Evolutionary conservation across 2,797 vertebrate species (phyloP).

Genomic region (Onychomys torridus): DNA sequence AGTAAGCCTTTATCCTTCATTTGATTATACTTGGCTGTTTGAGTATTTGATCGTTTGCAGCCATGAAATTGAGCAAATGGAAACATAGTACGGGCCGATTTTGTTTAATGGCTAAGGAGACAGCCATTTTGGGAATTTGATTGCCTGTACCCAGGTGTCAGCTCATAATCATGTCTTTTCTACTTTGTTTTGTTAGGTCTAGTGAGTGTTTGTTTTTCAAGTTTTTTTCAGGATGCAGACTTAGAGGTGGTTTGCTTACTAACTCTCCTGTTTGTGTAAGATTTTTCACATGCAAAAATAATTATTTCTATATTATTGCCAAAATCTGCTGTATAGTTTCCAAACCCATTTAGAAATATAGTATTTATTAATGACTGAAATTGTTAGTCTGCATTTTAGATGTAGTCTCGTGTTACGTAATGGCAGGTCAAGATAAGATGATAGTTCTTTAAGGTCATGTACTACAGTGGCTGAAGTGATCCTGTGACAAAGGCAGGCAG

Average conservation of each 20-base stretch:
- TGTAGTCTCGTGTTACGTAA: conserved; percentile 4
- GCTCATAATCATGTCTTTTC: conserved; percentile 43
- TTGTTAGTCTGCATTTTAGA: conserved; percentile 24
- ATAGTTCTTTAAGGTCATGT: neutral
- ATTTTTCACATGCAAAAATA: conserved; percentile 43
- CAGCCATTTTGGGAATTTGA: neutral
- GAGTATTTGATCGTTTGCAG: conserved; percentile 59
- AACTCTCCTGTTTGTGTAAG: conserved; percentile 41
- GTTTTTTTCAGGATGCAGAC: neutral
- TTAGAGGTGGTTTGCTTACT: conserved; percentile 32
- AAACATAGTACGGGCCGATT: neutral
- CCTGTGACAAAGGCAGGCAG: neutral
- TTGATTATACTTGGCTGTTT: conserved; percentile 16
- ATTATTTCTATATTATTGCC: conserved; percentile 53
- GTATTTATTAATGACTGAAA: conserved; percentile 75
- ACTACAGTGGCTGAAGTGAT: neutral
- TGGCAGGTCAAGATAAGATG: neutral
- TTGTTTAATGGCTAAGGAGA: conserved; percentile 25
- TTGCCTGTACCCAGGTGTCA: neutral
- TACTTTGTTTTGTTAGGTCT: conserved; percentile 58
- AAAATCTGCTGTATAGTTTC: conserved; percentile 63
- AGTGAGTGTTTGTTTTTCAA: neutral
- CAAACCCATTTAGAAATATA: conserved; percentile 59
- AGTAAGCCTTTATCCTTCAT: conserved; percentile 2
- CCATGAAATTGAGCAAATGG: conserved; percentile 20